phyloP scores from a whole-genome alignment of 1,140 invertebrate species.

The Luehdorfia chinensis region DNA sequence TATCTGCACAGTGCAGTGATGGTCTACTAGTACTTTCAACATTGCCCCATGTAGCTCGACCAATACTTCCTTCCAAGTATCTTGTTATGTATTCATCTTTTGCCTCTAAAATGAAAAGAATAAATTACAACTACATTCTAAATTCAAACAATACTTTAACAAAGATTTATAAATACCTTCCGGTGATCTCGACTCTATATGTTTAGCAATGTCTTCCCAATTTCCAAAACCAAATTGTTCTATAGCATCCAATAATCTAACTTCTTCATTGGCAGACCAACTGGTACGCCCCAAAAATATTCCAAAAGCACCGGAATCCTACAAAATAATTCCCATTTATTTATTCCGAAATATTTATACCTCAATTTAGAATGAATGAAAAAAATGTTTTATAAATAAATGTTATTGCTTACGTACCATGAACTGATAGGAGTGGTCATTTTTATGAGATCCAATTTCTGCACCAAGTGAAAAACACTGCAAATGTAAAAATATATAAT shows the following conservation, averaged over 20 bases:
- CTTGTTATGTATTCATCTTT: constrained; percentile 94
- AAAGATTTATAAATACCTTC: constrained; percentile 83
- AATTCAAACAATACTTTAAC: no score
- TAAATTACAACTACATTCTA: not conserved
- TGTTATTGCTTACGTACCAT: constrained; percentile 81
- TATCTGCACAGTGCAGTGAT: constrained; percentile 84
- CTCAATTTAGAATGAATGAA: no score
- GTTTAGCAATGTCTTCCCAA: constrained; percentile 93
- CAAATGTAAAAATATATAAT: constrained; percentile 62
- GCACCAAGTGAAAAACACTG: constrained; percentile 96
- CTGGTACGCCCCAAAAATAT: constrained; percentile 86
- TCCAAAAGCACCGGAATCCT: constrained; percentile 88
- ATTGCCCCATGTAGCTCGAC: constrained; percentile 88
- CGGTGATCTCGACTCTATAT: constrained; percentile 89
- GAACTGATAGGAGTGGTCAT: constrained; percentile 93
- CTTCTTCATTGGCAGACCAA: constrained; percentile 95
- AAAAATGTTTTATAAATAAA: no score
- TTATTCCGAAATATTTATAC: no score
- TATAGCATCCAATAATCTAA: constrained; percentile 93
- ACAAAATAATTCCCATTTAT: constrained; percentile 20
- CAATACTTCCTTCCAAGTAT: constrained; percentile 94
- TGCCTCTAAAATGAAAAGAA: constrained; percentile 83
- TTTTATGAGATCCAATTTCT: constrained; percentile 93
- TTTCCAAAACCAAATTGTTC: constrained; percentile 97
- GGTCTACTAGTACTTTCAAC: constrained; percentile 81